These are phyloP conservation scores for Corythornis madagascariensis DNA, from an alignment of 2,113 vertebrate genomes.

Conservation along the genomic window DNA sequence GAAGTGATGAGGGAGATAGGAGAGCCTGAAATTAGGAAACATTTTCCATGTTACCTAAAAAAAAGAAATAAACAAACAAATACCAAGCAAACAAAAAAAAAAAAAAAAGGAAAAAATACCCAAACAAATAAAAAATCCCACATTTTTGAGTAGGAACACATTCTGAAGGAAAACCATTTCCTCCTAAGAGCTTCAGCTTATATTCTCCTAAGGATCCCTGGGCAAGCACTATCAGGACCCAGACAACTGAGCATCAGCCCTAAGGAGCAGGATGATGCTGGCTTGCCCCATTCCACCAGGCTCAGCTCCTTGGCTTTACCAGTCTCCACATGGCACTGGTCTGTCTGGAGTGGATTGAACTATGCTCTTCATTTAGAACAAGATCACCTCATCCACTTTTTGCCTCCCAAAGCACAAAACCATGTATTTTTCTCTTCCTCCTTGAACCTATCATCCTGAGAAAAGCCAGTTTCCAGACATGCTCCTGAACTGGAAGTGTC, in stretches of 20 bases:
- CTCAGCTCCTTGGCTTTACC: background rate
- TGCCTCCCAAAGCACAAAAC: background rate
- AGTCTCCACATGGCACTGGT: rapidly evolving
- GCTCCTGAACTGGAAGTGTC: background rate
- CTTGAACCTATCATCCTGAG: background rate
- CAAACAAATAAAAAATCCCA: too few species aligned
- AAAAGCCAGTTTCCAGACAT: background rate
- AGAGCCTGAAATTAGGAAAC: background rate
- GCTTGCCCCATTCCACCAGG: background rate
- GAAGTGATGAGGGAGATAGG: background rate
- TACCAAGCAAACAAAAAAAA: too few species aligned
- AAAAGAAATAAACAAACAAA: too few species aligned
- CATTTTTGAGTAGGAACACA: background rate
- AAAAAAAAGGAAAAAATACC: too few species aligned
- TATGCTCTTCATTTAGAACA: background rate
- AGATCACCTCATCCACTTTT: background rate
- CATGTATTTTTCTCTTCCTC: background rate
- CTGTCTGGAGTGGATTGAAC: background rate
- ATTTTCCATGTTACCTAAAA: background rate
- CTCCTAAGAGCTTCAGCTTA: background rate
- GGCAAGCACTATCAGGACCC: background rate
- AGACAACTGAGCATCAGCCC: background rate
- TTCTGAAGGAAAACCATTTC: background rate
- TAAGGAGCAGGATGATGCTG: background rate
- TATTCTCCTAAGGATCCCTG: background rate